phyloP scores from a whole-genome alignment of 2,797 vertebrate species.

The Pteropus rufus region DNA sequence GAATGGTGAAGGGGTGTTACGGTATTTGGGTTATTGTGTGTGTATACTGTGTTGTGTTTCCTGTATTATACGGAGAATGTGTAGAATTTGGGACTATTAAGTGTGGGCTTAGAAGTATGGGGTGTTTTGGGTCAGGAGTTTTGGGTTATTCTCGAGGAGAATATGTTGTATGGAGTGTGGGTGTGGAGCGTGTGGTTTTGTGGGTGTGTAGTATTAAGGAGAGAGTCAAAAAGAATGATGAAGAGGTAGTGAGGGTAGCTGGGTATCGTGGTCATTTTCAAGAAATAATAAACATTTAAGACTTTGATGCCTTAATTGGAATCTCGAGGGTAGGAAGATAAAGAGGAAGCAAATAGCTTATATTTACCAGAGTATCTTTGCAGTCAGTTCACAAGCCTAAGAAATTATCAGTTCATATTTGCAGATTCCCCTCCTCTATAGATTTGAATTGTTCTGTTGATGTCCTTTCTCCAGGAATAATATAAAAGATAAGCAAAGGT shows the following conservation, averaged over 20 bases:
- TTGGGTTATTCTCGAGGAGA: constrained; percentile 17
- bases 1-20: neutral
- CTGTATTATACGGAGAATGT: neutral
- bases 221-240: constrained; percentile 21
- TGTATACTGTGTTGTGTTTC: neutral
- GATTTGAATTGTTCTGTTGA: constrained; percentile 16
- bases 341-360: neutral
- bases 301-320: constrained; percentile 26
- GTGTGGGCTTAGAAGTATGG: neutral
- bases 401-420: neutral
- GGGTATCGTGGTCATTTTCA: constrained; percentile 32
- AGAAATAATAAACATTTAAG: constrained; percentile 2
- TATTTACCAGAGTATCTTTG: neutral
- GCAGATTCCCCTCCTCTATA: neutral
- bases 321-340: neutral
- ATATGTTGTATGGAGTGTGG: constrained; percentile 1
- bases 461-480: constrained; percentile 38
- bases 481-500: constrained; percentile 47
- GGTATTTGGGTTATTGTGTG: neutral
- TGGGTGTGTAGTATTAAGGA: constrained; percentile 57
- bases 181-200: constrained; percentile 18
- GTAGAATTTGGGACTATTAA: neutral
- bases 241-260: neutral
- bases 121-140: neutral
- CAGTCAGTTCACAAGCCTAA: neutral